These are phyloP conservation scores for Lagorchestes hirsutus DNA, from an alignment of 2,797 vertebrate species.

Conservation along the genomic window DNA sequence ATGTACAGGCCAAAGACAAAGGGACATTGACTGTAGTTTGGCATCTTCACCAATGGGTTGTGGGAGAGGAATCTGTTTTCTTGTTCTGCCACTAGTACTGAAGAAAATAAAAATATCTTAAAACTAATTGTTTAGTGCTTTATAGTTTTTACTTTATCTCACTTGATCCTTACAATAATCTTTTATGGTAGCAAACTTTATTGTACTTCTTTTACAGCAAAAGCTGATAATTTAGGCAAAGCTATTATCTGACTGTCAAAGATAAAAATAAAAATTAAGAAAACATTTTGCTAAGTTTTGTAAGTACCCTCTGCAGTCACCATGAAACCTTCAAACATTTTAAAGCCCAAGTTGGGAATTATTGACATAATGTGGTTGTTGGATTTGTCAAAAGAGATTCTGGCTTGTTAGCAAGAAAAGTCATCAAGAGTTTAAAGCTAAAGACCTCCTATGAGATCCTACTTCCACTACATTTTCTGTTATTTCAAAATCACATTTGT, in stretches of 20 bases:
- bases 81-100: not conserved
- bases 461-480: not conserved
- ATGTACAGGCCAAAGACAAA: no score
- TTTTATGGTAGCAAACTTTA: constrained; percentile 4
- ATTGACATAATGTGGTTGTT: not conserved
- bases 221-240: constrained; percentile 39
- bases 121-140: not conserved
- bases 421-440: constrained; percentile 21
- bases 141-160: not conserved
- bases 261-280: not conserved
- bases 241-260: not conserved
- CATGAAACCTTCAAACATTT: not conserved
- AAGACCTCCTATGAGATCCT: constrained; percentile 27
- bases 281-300: not conserved
- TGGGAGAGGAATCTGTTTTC: no score
- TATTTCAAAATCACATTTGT: constrained; percentile 49
- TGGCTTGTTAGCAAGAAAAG: not conserved
- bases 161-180: not conserved
- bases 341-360: not conserved
- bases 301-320: not conserved
- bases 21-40: no score
- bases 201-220: not conserved
- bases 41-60: no score
- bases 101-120: not conserved
- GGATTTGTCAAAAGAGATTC: not conserved